Evolutionary conservation across 2,797 vertebrate species (phyloP).

Genomic region (Hypotaenidia philippensis): DNA sequence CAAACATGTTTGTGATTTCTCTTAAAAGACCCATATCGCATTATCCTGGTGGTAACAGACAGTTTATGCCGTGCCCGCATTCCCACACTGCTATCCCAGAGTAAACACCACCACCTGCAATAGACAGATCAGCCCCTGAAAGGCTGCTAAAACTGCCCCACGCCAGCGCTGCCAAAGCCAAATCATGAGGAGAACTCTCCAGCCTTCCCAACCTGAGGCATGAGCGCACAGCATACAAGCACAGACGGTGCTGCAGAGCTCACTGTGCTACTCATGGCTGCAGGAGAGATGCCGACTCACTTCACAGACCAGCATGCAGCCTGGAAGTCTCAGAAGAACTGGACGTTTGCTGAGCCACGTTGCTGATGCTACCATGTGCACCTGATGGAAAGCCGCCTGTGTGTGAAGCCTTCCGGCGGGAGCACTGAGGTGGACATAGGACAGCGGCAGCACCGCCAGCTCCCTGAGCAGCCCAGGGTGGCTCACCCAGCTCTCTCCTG

Average conservation of each 20-base stretch:
- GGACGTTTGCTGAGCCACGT: accelerated
- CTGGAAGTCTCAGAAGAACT: not conserved
- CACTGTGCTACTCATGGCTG: accelerated
- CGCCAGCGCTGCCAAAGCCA: accelerated
- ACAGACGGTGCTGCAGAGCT: not conserved
- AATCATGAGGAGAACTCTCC: not conserved
- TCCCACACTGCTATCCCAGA: not conserved
- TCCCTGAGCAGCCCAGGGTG: accelerated
- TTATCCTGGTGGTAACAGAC: not conserved
- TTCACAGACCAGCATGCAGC: accelerated
- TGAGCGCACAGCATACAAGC: accelerated
- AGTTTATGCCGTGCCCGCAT: not conserved
- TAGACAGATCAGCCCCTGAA: not conserved
- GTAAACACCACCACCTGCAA: not conserved
- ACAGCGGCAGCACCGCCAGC: accelerated
- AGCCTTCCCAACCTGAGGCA: not conserved
- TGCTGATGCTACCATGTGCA: accelerated
- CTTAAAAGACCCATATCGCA: not conserved
- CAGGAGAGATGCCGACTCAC: not conserved
- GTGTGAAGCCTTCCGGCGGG: accelerated
- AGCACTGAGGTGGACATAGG: accelerated
- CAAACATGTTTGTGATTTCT: conserved; percentile 26
- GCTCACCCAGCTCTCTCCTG: not conserved
- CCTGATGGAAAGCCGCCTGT: not conserved
- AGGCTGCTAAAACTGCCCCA: not conserved